Base-by-base conservation (phyloP, 23 tunicate species). In the Trididemnum clinides region DNA sequence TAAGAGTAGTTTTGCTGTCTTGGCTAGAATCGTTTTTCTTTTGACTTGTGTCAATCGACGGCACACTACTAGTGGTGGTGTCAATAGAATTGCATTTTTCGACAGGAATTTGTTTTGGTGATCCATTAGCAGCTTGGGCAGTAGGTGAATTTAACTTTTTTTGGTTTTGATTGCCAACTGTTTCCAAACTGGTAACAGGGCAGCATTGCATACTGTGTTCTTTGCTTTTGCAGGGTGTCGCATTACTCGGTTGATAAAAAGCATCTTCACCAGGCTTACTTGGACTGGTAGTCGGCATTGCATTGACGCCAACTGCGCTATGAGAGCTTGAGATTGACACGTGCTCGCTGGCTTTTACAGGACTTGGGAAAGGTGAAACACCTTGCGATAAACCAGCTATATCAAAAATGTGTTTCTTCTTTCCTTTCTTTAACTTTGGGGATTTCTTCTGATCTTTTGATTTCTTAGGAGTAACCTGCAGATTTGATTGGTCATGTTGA, bases 351-450 rank as follows among this genome's bases (percentile, higher is more conserved):
- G 64, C 82, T 82, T 88, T 81, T 5, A 54, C 57, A 19, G 92
- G 92, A 21, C 87, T 66, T 20, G 86, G 29, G 58, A 88, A 88
- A 15, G 92, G 92, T 35, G 92, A 88, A 73, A 88, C 86, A 1
- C 92, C 92, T 88, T 88, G 92, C 1, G 92, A 88, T 23, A 88
- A 58, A 18, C 92, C 92, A 28, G 34, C 36, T 1, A 88, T 50
- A 57, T 88, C 82, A 38, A 88, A 88, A 3, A 88, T 57, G 58
- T 85, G 18, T 27, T 74, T 74, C 2, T 29, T 39, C 57, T 73
- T 73, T 21, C 28, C 38, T 38, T 57, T 19, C 33, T 30, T 29
- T 31, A 3, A 29, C n/a, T 28, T 66, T 29, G 5, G 36, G 10
- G 36, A 4, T 29, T 12, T 31, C 31, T 66, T 66, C 75, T 66